phyloP scores from a whole-genome alignment of 2,797 vertebrate species.

The Furcifer pardalis region DNA sequence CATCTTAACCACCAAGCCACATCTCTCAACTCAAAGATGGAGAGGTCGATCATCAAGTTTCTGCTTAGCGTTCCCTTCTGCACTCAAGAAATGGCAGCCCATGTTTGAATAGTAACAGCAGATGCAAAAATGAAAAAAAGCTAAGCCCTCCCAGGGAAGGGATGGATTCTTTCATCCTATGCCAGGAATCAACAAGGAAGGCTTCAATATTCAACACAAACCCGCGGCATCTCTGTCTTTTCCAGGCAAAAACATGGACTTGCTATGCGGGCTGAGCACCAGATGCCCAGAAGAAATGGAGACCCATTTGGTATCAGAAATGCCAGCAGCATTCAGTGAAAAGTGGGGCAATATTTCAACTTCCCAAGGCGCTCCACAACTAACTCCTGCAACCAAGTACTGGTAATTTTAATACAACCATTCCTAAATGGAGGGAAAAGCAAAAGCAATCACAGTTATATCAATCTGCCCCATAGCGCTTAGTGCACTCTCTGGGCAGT shows the following conservation, averaged over 20 bases:
- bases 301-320: background rate
- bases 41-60: background rate
- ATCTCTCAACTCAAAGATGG: background rate
- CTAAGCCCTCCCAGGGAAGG: slow-evolving; percentile 63
- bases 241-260: slow-evolving; percentile 3
- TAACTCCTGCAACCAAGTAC: too few species aligned
- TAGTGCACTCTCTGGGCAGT: too few species aligned
- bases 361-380: background rate
- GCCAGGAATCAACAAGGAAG: slow-evolving; percentile 63
- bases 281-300: slow-evolving; percentile 34
- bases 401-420: background rate
- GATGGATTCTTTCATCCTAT: slow-evolving; percentile 61
- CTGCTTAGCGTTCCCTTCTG: background rate
- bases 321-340: background rate
- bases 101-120: slow-evolving; percentile 56
- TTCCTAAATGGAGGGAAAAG: background rate
- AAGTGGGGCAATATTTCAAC: background rate
- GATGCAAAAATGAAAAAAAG: slow-evolving; percentile 51
- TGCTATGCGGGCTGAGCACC: slow-evolving; percentile 53
- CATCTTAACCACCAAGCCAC: too few species aligned
- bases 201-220: slow-evolving; percentile 64
- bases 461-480: too few species aligned
- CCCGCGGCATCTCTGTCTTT: slow-evolving; percentile 53
- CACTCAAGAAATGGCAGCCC: too few species aligned
- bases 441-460: too few species aligned